Percentiles rank a stretch among this genome's conserved stretches.
These are phyloP conservation scores for Vanessa tameamea DNA, from an alignment of 1,140 invertebrate species.

Conservation along the genomic window DNA sequence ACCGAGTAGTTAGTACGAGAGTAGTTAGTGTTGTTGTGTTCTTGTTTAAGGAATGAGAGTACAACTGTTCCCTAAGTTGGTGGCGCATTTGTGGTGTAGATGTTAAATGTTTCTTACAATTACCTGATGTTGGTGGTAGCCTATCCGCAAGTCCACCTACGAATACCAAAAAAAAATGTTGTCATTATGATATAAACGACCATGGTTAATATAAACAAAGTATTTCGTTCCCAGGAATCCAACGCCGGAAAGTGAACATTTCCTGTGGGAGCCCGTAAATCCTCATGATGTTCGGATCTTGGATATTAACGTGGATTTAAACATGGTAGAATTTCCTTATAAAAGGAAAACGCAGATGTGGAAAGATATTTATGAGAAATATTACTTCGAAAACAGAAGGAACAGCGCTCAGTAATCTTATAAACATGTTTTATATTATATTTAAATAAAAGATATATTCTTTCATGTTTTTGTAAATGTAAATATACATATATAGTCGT, in stretches of 20 bases:
- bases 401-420: not conserved
- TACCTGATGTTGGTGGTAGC: no score
- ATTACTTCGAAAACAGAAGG: slow-evolving; percentile 43
- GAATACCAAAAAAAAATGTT: no score
- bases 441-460: not conserved
- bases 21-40: no score
- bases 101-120: no score
- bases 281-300: slow-evolving; percentile 45
- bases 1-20: no score
- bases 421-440: not conserved
- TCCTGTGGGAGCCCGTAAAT: slow-evolving; percentile 50
- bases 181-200: no score
- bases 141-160: no score
- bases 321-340: slow-evolving; percentile 54
- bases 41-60: no score
- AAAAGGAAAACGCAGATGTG: slow-evolving; percentile 46
- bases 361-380: slow-evolving; percentile 67
- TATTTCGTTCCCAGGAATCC: slow-evolving; percentile 50
- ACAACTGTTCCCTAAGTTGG: no score
- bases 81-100: no score
- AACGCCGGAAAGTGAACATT: slow-evolving; percentile 24
- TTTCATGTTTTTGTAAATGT: no score
- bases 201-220: not conserved
- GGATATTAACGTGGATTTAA: slow-evolving; percentile 51
- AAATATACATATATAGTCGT: no score